Conservation (phyloP, 2,888 invertebrate genomes). For the Tromatobia lineatoria region DNA sequence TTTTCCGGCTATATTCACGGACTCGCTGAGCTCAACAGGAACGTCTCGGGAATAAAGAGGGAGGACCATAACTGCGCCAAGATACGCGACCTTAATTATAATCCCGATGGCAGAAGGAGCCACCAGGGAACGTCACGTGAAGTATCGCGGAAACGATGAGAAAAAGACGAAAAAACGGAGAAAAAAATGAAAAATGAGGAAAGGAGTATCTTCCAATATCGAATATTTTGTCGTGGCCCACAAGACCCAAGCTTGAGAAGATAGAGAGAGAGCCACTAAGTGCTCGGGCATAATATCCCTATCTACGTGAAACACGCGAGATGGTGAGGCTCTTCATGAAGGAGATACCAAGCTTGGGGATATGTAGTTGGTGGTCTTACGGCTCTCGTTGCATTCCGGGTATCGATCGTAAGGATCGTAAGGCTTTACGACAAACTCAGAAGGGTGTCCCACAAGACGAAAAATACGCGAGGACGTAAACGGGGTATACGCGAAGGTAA, state of each 20-base stretch:
- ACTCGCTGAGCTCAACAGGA: constrained; percentile 9
- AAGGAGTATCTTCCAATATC: constrained; percentile 42
- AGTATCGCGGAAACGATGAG: not conserved
- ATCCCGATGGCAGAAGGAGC: constrained; percentile 27
- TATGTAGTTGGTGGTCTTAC: not conserved
- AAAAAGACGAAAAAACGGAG: constrained; percentile 2
- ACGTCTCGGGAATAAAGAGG: constrained; percentile 3
- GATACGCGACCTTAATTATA: constrained; percentile 46
- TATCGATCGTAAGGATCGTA: constrained; percentile 68
- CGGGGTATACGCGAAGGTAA: constrained; percentile 51
- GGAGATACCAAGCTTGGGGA: constrained; percentile 23
- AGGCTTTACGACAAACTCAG: constrained; percentile 67
- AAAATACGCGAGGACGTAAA: constrained; percentile 64
- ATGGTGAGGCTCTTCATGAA: constrained; percentile 47
- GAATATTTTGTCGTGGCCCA: constrained; percentile 22
- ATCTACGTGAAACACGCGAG: constrained; percentile 66
- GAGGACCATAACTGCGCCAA: not conserved
- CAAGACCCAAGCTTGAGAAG: constrained; percentile 6
- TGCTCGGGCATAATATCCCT: constrained; percentile 64
- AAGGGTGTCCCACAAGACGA: constrained; percentile 28
- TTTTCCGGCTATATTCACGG: constrained; percentile 21
- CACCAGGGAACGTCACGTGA: constrained; percentile 16
- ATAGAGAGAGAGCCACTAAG: constrained; percentile 45
- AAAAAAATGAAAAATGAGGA: not conserved
- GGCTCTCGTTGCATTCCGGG: constrained; percentile 24